Conservation (phyloP, 2,888 invertebrate genomes). For the Sinotaia quadrata region DNA sequence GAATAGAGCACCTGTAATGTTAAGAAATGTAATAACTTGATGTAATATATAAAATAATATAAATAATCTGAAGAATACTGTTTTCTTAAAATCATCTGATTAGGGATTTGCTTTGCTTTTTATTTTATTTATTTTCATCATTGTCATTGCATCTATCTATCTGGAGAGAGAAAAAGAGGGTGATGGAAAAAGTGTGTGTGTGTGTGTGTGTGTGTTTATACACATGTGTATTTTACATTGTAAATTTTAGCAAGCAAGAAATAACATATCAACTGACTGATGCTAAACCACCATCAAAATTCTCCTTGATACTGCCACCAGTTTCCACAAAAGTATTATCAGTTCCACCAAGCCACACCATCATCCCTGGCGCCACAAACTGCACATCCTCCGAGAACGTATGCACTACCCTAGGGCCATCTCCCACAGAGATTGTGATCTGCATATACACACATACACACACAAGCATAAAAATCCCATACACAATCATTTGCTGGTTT, state of each 20-base stretch:
- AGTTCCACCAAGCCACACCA: constrained; percentile 62
- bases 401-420: constrained; percentile 38
- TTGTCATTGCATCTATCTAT: no score
- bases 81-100: no score
- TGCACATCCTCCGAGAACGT: constrained; percentile 45
- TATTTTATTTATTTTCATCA: no score
- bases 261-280: constrained; percentile 49
- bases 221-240: not conserved
- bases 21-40: no score
- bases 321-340: constrained; percentile 47
- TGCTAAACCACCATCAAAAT: constrained; percentile 62
- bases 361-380: constrained; percentile 50
- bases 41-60: no score
- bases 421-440: constrained; percentile 60
- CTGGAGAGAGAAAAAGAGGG: no score
- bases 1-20: no score
- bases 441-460: no score
- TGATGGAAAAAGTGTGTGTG: not conserved
- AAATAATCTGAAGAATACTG: no score
- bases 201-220: not conserved
- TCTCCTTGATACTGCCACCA: constrained; percentile 41
- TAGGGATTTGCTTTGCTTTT: no score
- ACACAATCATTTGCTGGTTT: no score
- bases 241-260: not conserved
- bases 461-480: no score